Evolutionary conservation across 2,888 invertebrate genomes (phyloP).

Genomic region (Pediacus dermestoides): DNA sequence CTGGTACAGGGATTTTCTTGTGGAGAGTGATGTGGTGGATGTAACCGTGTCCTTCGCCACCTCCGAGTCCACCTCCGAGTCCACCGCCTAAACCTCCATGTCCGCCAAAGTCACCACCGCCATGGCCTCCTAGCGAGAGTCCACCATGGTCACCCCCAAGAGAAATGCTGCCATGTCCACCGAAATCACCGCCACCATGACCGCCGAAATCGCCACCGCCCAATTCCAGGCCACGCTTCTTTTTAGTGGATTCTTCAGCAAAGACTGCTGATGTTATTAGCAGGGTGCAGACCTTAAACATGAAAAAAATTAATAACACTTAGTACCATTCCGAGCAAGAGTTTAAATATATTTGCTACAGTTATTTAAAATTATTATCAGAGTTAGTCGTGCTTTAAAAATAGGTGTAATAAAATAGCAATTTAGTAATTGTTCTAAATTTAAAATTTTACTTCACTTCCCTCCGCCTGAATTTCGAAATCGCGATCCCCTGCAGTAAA

Average conservation of each 20-base stretch:
- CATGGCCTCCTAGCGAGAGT: slow-evolving; percentile 13
- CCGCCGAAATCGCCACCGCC: slow-evolving; percentile 27
- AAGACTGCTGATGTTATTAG: slow-evolving; percentile 31
- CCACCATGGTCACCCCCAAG: slow-evolving; percentile 16
- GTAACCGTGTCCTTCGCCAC: slow-evolving; percentile 40
- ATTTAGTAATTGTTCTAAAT: no score
- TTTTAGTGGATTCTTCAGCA: slow-evolving; percentile 30
- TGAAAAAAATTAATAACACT: neutral
- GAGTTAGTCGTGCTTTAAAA: no score
- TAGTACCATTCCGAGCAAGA: neutral
- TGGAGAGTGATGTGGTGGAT: slow-evolving; percentile 59
- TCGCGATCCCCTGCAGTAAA: no score
- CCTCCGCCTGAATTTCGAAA: no score
- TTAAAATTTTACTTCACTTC: no score
- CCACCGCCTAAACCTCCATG: slow-evolving; percentile 26
- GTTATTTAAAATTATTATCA: no score
- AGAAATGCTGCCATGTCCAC: slow-evolving; percentile 12
- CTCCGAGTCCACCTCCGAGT: slow-evolving; percentile 20
- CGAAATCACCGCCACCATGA: slow-evolving; percentile 15
- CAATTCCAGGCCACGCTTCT: slow-evolving; percentile 34
- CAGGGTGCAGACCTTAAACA: slow-evolving; percentile 32
- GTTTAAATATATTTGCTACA: neutral
- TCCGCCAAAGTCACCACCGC: slow-evolving; percentile 17
- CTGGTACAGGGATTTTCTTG: slow-evolving; percentile 58
- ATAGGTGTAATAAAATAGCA: no score